Conservation (phyloP, 2,888 invertebrate genomes). For the Boloria selene region DNA sequence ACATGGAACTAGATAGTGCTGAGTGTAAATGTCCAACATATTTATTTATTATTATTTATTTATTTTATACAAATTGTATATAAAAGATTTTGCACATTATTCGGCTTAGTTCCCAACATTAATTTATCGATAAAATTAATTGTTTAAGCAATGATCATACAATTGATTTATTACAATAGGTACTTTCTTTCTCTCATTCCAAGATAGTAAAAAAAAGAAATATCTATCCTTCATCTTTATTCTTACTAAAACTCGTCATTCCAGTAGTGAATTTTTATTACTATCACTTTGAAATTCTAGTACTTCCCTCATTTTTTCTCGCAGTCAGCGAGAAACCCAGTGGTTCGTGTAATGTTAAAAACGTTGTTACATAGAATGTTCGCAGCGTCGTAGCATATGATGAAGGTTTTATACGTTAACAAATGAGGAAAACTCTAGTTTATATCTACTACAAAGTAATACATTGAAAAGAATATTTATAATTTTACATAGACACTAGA, state of each 20-base stretch:
- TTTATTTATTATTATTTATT: no score
- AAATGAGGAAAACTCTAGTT: neutral
- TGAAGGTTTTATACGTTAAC: neutral
- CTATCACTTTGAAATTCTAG: conserved; percentile 23
- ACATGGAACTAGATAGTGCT: no score
- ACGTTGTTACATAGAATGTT: conserved; percentile 1
- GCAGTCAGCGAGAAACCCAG: conserved; percentile 8
- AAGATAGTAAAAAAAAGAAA: neutral
- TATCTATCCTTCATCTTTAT: neutral
- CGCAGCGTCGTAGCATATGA: neutral
- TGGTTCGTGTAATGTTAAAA: conserved; percentile 11
- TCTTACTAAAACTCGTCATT: conserved; percentile 14
- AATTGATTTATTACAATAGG: neutral
- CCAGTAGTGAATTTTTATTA: conserved; percentile 12
- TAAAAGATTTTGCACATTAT: no score
- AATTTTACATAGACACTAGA: no score
- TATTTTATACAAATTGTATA: no score
- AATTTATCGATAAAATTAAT: no score
- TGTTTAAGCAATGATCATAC: no score
- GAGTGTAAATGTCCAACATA: no score
- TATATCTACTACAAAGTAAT: neutral
- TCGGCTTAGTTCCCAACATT: no score
- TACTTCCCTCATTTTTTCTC: conserved; percentile 13
- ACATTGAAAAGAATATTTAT: no score
- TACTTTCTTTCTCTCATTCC: neutral